These are phyloP conservation scores for Sebastes baramenuke DNA, from an alignment of 2,797 vertebrate species.

Conservation along the genomic window DNA sequence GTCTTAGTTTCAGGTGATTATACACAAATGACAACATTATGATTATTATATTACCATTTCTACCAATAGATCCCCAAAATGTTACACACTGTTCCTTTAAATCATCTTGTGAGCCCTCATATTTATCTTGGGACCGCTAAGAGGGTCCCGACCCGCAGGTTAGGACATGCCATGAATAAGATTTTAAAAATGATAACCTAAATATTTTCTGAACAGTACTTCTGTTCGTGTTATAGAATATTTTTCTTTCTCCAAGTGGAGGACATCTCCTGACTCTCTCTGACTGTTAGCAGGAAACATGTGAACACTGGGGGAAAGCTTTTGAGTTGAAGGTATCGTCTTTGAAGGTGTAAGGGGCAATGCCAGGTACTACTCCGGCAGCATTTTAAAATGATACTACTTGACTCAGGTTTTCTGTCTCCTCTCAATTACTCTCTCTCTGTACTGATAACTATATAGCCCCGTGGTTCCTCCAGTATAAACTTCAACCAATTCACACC, in stretches of 20 bases:
- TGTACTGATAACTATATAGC: slow-evolving; percentile 45
- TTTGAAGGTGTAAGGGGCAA: background rate
- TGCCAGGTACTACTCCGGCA: background rate
- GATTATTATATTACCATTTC: too few relatives aligned
- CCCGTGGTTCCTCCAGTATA: slow-evolving; percentile 43
- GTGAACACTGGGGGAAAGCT: background rate
- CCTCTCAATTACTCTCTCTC: slow-evolving; percentile 29
- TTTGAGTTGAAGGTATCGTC: background rate
- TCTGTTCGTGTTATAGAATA: background rate
- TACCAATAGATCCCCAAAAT: too few relatives aligned
- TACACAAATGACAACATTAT: too few relatives aligned
- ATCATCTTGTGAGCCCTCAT: background rate
- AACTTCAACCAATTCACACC: slow-evolving; percentile 68
- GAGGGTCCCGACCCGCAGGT: background rate
- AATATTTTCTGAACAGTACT: background rate
- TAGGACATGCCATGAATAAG: background rate
- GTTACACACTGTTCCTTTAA: too few relatives aligned
- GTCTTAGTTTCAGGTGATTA: too few relatives aligned
- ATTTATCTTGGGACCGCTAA: accelerated
- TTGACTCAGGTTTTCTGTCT: slow-evolving; percentile 36
- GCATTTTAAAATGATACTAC: slow-evolving; percentile 25
- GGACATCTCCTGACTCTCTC: background rate
- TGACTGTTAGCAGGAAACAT: background rate
- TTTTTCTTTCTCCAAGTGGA: background rate
- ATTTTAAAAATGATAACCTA: background rate